phyloP scores from a whole-genome alignment of 1,140 invertebrate species.

The Papilio polyxenes region DNA sequence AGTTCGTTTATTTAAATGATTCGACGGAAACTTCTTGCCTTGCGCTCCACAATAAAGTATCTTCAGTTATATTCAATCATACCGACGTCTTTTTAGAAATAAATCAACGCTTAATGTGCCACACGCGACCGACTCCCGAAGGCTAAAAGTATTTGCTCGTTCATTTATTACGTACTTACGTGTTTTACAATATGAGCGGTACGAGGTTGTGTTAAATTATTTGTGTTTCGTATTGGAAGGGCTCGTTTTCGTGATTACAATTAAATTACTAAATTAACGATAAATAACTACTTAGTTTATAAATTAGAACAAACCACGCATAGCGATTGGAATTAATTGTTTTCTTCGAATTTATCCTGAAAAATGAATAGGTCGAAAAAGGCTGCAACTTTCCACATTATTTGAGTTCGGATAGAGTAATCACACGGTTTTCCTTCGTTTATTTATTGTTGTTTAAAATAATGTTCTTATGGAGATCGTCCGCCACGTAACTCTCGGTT shows the following conservation, averaged over 20 bases:
- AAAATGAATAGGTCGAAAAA: neutral
- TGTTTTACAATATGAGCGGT: constrained; percentile 28
- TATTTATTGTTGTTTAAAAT: neutral
- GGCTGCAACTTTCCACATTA: neutral
- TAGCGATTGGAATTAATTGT: neutral
- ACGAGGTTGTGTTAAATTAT: constrained; percentile 20
- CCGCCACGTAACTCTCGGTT: neutral
- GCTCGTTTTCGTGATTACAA: constrained; percentile 5
- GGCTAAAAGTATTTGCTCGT: constrained; percentile 46
- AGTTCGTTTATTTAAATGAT: constrained; percentile 81
- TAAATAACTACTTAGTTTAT: neutral
- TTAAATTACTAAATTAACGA: neutral
- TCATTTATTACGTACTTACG: constrained; percentile 43
- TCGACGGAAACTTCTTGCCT: constrained; percentile 73
- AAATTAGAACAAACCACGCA: neutral
- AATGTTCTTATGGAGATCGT: neutral
- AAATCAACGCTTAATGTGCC: constrained; percentile 53
- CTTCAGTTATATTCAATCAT: constrained; percentile 40
- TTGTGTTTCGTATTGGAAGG: neutral
- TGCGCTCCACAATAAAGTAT: constrained; percentile 52
- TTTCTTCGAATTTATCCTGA: neutral
- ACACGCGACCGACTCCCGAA: constrained; percentile 43
- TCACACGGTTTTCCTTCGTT: neutral
- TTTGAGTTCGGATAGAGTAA: neutral
- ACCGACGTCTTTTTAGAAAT: constrained; percentile 48